Evolutionary conservation across 2,797 vertebrate species (phyloP).

Genomic region (Argentina silus): DNA sequence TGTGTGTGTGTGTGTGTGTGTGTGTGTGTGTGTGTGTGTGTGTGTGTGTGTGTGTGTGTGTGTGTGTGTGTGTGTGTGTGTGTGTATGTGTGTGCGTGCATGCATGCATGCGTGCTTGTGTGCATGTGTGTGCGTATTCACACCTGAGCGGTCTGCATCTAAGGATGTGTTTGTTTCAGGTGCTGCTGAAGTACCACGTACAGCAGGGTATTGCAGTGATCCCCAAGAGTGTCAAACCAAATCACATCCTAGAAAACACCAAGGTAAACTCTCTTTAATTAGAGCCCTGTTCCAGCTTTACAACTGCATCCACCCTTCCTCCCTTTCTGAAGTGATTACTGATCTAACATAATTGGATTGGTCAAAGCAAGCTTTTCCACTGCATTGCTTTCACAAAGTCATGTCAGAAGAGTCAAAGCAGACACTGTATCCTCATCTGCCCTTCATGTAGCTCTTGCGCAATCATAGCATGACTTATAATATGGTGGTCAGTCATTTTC

Average conservation of each 20-base stretch:
- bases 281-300: too few species aligned
- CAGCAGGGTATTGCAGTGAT: constrained; percentile 78
- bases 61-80: not conserved
- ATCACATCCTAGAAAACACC: constrained; percentile 81
- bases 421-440: too few species aligned
- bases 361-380: too few species aligned
- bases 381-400: too few species aligned
- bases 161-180: constrained; percentile 52
- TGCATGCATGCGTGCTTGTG: not conserved
- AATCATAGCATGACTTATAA: too few species aligned
- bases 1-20: not conserved
- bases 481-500: too few species aligned
- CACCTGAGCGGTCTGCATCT: not conserved
- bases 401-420: too few species aligned
- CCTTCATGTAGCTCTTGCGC: too few species aligned
- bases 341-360: too few species aligned
- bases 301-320: too few species aligned
- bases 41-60: not conserved
- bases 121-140: not conserved
- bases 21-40: not conserved
- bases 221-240: constrained; percentile 76
- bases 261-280: constrained; percentile 64
- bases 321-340: too few species aligned
- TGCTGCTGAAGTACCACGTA: constrained; percentile 77
- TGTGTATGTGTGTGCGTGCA: not conserved